Conservation (phyloP, 2,797 vertebrate species). For the Vespertilio murinus region DNA sequence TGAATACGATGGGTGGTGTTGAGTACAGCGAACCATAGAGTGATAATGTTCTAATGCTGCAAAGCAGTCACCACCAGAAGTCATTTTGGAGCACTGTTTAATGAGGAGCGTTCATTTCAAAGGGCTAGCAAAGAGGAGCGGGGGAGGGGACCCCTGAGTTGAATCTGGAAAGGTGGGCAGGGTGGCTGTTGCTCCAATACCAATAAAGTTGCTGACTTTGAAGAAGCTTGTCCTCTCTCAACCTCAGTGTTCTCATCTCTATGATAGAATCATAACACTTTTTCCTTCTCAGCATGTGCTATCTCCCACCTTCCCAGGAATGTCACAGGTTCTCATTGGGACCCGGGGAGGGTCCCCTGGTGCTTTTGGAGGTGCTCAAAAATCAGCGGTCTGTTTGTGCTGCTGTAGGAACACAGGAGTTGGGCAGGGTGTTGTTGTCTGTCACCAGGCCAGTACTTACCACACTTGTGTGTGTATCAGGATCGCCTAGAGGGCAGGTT, state of each 20-base stretch:
- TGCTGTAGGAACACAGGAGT: neutral
- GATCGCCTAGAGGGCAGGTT: accelerated
- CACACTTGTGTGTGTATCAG: neutral
- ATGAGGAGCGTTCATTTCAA: neutral
- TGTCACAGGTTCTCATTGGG: neutral
- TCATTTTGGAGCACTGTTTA: neutral
- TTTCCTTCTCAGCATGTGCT: neutral
- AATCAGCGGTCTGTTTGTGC: neutral
- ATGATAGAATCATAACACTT: neutral
- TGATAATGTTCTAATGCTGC: accelerated
- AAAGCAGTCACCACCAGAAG: neutral
- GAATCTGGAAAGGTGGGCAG: neutral
- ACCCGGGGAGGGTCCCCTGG: neutral
- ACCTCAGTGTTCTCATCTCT: neutral
- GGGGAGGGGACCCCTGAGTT: neutral
- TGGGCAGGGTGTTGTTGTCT: neutral
- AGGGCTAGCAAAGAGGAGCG: neutral
- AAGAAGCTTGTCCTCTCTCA: neutral
- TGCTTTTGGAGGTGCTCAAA: neutral
- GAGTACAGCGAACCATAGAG: neutral
- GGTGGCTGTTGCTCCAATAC: accelerated
- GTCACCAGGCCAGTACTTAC: neutral
- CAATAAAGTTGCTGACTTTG: neutral
- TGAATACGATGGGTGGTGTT: neutral
- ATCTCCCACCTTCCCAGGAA: neutral